Evolutionary conservation across 2,113 vertebrate genomes (phyloP).

Genomic region (Laticauda colubrina): DNA sequence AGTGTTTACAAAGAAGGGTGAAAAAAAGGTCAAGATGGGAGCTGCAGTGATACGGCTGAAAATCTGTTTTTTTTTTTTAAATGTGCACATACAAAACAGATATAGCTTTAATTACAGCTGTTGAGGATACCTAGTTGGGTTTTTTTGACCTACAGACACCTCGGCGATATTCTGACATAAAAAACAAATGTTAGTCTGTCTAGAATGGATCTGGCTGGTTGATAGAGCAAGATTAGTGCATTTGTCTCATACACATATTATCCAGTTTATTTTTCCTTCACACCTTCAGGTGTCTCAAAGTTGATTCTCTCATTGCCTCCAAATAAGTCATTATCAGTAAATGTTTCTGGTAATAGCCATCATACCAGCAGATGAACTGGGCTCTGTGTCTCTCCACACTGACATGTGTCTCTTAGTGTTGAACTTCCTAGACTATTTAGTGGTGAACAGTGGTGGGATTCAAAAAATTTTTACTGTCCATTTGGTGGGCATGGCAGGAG

Average conservation of each 20-base stretch:
- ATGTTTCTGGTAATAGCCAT: not conserved
- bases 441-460: too few species aligned
- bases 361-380: not conserved
- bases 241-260: not conserved
- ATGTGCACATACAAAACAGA: not conserved
- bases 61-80: not conserved
- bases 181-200: not conserved
- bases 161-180: not conserved
- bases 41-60: not conserved
- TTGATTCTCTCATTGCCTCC: not conserved
- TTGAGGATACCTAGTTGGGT: not conserved
- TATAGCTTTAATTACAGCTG: not conserved
- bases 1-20: not conserved
- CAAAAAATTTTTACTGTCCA: too few species aligned
- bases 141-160: not conserved
- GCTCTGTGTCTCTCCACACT: not conserved
- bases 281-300: not conserved
- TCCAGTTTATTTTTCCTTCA: not conserved
- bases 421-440: not conserved
- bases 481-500: too few species aligned
- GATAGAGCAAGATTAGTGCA: not conserved
- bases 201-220: not conserved
- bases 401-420: not conserved
- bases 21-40: not conserved
- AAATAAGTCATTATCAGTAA: not conserved